These are phyloP conservation scores for Hypsibius dujardini DNA, from an alignment of 1,140 invertebrate genomes.

Conservation along the genomic window DNA sequence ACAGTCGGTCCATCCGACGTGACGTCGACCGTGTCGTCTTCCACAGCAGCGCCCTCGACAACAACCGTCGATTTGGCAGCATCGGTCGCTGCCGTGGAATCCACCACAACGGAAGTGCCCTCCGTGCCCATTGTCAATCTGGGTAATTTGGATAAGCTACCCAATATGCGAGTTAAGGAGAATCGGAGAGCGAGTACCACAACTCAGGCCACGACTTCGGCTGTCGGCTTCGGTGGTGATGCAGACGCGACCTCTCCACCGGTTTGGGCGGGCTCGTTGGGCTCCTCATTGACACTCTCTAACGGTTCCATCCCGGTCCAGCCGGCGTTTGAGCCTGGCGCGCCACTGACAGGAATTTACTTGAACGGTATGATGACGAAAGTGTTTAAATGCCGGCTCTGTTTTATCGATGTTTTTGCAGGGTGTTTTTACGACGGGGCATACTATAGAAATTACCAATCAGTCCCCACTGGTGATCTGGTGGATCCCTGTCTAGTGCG, in stretches of 20 bases:
- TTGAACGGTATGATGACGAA: neutral
- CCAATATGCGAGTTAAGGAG: neutral
- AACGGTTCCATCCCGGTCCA: neutral
- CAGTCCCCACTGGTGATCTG: neutral
- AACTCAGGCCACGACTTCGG: neutral
- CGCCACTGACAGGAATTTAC: slow-evolving; percentile 10
- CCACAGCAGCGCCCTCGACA: too few species aligned
- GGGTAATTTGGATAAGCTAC: neutral
- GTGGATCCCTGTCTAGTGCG: neutral
- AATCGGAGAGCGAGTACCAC: neutral
- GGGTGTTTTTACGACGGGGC: neutral
- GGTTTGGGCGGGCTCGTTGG: neutral
- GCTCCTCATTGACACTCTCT: neutral
- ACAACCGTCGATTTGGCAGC: too few species aligned
- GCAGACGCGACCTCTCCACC: neutral
- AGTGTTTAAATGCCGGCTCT: neutral
- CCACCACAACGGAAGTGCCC: neutral
- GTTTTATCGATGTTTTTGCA: neutral
- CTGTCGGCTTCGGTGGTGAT: neutral
- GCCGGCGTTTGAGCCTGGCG: neutral
- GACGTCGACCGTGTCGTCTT: too few species aligned
- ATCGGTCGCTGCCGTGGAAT: neutral
- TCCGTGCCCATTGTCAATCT: neutral
- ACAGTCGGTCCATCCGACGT: too few species aligned
- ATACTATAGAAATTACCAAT: slow-evolving; percentile 12